Percentiles rank a stretch among this genome's conserved stretches.
Conservation (phyloP, 2,888 invertebrate species). For the Morpho deidamia region DNA sequence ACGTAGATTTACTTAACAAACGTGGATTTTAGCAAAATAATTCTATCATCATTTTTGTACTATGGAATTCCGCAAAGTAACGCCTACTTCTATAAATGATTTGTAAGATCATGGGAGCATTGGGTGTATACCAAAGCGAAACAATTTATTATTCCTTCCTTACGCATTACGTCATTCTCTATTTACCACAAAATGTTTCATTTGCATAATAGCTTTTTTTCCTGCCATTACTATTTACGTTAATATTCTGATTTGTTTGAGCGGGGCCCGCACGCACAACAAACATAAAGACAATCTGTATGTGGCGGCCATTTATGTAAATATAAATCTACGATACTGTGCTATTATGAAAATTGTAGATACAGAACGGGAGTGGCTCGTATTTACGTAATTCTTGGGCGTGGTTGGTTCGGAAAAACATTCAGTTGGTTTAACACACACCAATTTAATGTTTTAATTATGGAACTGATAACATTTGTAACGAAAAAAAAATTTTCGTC, state of each 20-base stretch:
- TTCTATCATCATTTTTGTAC: too few relatives aligned
- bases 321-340: constrained; percentile 67
- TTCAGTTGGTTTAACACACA: constrained; percentile 10
- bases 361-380: constrained; percentile 57
- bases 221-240: constrained; percentile 72
- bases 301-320: constrained; percentile 74
- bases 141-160: constrained; percentile 68
- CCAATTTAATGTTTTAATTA: constrained; percentile 18
- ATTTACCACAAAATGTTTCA: constrained; percentile 77
- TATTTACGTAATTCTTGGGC: constrained; percentile 62
- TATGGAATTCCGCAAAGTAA: too few relatives aligned
- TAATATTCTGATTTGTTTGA: constrained; percentile 73
- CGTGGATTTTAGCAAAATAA: too few relatives aligned
- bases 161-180: constrained; percentile 69
- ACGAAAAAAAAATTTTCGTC: too few relatives aligned
- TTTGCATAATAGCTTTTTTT: constrained; percentile 78
- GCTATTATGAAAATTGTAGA: constrained; percentile 62
- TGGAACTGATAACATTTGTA: too few relatives aligned
- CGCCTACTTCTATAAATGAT: too few relatives aligned
- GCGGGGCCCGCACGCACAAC: constrained; percentile 73
- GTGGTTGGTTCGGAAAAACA: constrained; percentile 38
- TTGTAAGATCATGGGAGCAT: background rate
- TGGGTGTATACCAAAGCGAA: constrained; percentile 37
- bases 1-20: too few relatives aligned
- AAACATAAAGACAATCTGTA: constrained; percentile 75